phyloP scores from a whole-genome alignment of 2,888 invertebrate species.

The Gnatocerus cornutus region DNA sequence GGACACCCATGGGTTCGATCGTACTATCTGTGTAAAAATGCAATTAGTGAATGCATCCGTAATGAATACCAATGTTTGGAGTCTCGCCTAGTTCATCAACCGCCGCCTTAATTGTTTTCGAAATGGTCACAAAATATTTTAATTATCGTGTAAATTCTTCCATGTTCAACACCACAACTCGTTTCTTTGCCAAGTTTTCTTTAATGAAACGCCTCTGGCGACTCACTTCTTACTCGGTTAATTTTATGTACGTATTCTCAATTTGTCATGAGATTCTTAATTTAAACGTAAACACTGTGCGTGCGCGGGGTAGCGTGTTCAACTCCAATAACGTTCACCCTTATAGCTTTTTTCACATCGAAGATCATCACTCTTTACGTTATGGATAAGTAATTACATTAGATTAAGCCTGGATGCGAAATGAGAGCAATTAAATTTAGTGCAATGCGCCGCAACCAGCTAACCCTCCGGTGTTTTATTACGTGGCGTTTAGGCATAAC shows the following conservation, averaged over 20 bases:
- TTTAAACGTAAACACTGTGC: constrained; percentile 26
- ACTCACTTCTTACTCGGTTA: constrained; percentile 19
- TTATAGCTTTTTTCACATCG: constrained; percentile 8
- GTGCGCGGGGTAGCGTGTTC: constrained; percentile 19
- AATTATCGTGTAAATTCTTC: constrained; percentile 9
- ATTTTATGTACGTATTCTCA: constrained; percentile 31
- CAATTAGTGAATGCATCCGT: constrained; percentile 22
- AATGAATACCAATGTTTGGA: constrained; percentile 18
- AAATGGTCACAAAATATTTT: constrained; percentile 6
- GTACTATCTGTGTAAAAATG: constrained; percentile 3
- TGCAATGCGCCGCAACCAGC: constrained; percentile 11
- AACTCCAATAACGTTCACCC: constrained; percentile 5
- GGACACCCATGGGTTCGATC: no score
- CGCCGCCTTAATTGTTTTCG: constrained; percentile 2
- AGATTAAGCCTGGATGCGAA: constrained; percentile 15
- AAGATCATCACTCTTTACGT: constrained; percentile 10
- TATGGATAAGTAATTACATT: constrained; percentile 22
- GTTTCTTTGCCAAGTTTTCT: constrained; percentile 30
- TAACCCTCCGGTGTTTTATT: constrained; percentile 26
- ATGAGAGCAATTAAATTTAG: constrained; percentile 33
- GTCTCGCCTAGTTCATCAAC: constrained; percentile 2
- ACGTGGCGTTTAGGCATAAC: constrained; percentile 13
- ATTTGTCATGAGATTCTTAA: constrained; percentile 34
- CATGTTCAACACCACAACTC: constrained; percentile 3
- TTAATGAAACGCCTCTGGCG: constrained; percentile 27